A percentile compares a stretch with the other conserved stretches of the same genome.
phyloP scores from a whole-genome alignment of 2,113 vertebrate species.

The Triplophysa tibetana region DNA sequence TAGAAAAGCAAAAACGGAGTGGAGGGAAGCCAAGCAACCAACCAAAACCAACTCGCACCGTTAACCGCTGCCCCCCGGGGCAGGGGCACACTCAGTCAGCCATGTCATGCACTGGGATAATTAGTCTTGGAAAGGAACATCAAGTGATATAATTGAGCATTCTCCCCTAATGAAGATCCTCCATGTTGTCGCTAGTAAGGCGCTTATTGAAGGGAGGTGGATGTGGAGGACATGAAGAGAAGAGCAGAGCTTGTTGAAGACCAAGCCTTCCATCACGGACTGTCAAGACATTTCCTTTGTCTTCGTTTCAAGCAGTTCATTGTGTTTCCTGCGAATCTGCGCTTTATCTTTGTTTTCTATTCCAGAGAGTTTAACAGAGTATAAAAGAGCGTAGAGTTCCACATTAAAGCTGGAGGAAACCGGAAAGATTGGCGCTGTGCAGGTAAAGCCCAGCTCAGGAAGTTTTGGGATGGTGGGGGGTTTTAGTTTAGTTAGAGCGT shows the following conservation, averaged over 20 bases:
- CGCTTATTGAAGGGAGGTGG: slow-evolving; percentile 71
- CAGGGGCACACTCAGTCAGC: slow-evolving; percentile 74
- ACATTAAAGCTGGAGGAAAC: neutral
- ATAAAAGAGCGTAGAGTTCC: slow-evolving; percentile 5
- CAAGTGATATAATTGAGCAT: slow-evolving; percentile 81
- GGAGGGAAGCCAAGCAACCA: slow-evolving; percentile 32
- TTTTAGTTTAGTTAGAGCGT: slow-evolving; percentile 61
- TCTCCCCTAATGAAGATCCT: slow-evolving; percentile 81
- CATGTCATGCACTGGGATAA: slow-evolving; percentile 76
- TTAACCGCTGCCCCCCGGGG: slow-evolving; percentile 67
- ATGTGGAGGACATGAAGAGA: slow-evolving; percentile 23
- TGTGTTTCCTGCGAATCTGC: slow-evolving; percentile 31
- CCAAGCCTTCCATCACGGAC: slow-evolving; percentile 25
- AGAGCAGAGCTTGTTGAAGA: slow-evolving; percentile 60
- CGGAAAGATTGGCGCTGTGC: neutral
- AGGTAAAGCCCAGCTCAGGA: slow-evolving; percentile 32
- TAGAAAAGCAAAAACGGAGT: slow-evolving; percentile 2
- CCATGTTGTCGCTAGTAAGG: slow-evolving; percentile 74
- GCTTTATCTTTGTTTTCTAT: slow-evolving; percentile 30
- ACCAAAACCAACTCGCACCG: slow-evolving; percentile 76
- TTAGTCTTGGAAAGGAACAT: slow-evolving; percentile 83
- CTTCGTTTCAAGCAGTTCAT: slow-evolving; percentile 37
- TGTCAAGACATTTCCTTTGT: slow-evolving; percentile 56
- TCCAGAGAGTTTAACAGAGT: slow-evolving; percentile 47
- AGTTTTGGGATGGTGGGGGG: slow-evolving; percentile 15